These are phyloP conservation scores for Latrodectus hesperus DNA, from an alignment of 2,888 invertebrate species.

Conservation along the genomic window DNA sequence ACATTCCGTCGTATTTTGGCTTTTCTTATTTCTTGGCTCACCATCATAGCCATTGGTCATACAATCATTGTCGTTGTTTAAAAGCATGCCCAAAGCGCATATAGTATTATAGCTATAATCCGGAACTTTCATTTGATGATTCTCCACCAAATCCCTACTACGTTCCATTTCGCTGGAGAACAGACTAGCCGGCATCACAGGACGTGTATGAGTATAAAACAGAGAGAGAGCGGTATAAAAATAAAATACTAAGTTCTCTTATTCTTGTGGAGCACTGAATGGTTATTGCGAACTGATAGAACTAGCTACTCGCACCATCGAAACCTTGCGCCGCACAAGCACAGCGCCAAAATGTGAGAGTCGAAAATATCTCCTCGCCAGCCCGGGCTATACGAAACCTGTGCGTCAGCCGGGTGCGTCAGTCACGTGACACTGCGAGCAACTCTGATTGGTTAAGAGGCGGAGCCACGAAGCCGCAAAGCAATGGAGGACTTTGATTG, in stretches of 20 bases:
- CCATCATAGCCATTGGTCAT: slow-evolving; percentile 67
- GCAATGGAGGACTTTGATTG: slow-evolving; percentile 60
- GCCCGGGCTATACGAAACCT: slow-evolving; percentile 58
- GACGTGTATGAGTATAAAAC: slow-evolving; percentile 34
- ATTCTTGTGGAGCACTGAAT: slow-evolving; percentile 23
- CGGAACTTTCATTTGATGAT: slow-evolving; percentile 83
- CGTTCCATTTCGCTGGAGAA: slow-evolving; percentile 83
- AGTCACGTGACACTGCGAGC: slow-evolving; percentile 40
- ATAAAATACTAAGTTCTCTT: slow-evolving; percentile 55
- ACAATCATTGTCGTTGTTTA: slow-evolving; percentile 61
- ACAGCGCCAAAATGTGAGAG: slow-evolving; percentile 59
- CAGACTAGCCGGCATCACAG: slow-evolving; percentile 85
- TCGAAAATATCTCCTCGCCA: slow-evolving; percentile 59
- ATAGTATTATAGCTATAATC: slow-evolving; percentile 91
- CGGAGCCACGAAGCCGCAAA: slow-evolving; percentile 40
- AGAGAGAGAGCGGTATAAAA: slow-evolving; percentile 61
- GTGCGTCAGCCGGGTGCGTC: slow-evolving; percentile 64
- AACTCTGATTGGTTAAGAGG: slow-evolving; percentile 14
- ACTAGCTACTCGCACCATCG: slow-evolving; percentile 65
- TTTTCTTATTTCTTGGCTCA: slow-evolving; percentile 81
- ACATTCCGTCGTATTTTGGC: slow-evolving; percentile 99
- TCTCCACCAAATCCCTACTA: slow-evolving; percentile 79
- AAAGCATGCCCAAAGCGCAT: slow-evolving; percentile 78
- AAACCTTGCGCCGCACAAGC: slow-evolving; percentile 48
- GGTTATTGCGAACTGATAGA: slow-evolving; percentile 43